Conservation (phyloP, 2,797 vertebrate species). For the Argentina silus region DNA sequence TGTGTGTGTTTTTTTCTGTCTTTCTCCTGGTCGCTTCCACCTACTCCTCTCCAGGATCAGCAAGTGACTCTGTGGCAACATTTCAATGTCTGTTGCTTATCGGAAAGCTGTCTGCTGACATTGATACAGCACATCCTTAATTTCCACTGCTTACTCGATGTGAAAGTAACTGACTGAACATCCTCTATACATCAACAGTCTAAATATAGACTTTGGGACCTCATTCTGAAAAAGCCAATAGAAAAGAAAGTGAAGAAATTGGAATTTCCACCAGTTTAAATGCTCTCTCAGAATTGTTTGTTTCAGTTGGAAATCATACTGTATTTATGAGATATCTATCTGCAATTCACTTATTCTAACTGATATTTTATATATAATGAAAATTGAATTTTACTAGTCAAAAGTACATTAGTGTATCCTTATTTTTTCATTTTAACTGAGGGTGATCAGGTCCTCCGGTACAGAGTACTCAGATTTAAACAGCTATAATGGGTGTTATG, state of each 20-base stretch:
- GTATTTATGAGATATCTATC: too few species aligned
- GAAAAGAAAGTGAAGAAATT: constrained; percentile 26
- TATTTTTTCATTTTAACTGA: not conserved
- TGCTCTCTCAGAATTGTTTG: not conserved
- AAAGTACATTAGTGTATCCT: too few species aligned
- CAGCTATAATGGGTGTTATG: constrained; percentile 30
- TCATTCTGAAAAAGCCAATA: constrained; percentile 11
- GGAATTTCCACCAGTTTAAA: constrained; percentile 30
- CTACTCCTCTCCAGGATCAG: constrained; percentile 49
- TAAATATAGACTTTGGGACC: constrained; percentile 31
- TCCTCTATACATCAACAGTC: constrained; percentile 37
- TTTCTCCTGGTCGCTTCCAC: constrained; percentile 27
- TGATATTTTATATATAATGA: too few species aligned
- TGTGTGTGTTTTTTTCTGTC: constrained; percentile 24
- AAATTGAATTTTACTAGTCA: too few species aligned
- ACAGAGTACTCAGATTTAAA: constrained; percentile 25
- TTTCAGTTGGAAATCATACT: constrained; percentile 2
- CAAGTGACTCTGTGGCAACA: constrained; percentile 53
- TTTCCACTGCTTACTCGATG: constrained; percentile 44
- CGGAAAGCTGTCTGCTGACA: constrained; percentile 64
- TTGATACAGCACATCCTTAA: constrained; percentile 57
- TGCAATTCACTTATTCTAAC: not conserved
- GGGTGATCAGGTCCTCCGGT: not conserved
- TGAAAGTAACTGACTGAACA: constrained; percentile 54
- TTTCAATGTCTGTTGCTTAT: constrained; percentile 63